Percentiles rank a stretch among this genome's conserved stretches.
Evolutionary conservation across 1,140 invertebrate genomes (phyloP).

Genomic region (Anoplolepis gracilipes): DNA sequence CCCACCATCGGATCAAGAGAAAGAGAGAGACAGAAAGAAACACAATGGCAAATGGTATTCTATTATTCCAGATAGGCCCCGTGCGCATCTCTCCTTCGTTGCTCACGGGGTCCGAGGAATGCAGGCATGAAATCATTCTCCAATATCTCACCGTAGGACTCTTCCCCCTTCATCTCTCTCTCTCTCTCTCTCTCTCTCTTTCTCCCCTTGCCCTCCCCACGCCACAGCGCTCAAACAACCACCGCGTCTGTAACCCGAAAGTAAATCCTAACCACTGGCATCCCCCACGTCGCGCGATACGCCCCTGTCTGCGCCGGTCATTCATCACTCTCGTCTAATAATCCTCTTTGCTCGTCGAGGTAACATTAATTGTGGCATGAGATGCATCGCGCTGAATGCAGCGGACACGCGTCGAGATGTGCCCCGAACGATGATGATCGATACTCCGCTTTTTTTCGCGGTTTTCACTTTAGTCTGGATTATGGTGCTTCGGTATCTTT

Average conservation of each 20-base stretch:
- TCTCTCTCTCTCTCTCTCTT: background rate
- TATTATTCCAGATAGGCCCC: slow-evolving; percentile 82
- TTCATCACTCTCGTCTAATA: slow-evolving; percentile 78
- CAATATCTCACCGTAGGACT: slow-evolving; percentile 75
- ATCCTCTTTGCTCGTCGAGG: slow-evolving; percentile 70
- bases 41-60: slow-evolving; percentile 83
- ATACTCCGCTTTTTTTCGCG: slow-evolving; percentile 50
- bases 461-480: slow-evolving; percentile 55
- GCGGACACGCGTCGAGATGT: slow-evolving; percentile 33
- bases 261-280: slow-evolving; percentile 70
- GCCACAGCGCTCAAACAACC: slow-evolving; percentile 26
- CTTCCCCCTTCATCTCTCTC: slow-evolving; percentile 21
- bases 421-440: slow-evolving; percentile 56
- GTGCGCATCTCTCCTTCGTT: slow-evolving; percentile 53
- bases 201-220: background rate
- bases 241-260: slow-evolving; percentile 61
- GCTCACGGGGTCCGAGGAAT: slow-evolving; percentile 70
- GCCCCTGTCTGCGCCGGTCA: slow-evolving; percentile 64
- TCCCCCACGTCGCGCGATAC: slow-evolving; percentile 56
- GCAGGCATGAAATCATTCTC: slow-evolving; percentile 80
- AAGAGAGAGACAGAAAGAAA: slow-evolving; percentile 63
- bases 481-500: slow-evolving; percentile 25
- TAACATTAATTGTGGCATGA: slow-evolving; percentile 70
- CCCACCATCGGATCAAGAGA: slow-evolving; percentile 20
- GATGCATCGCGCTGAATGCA: slow-evolving; percentile 55